Evolutionary conservation across 30 jellyfish, hydroid and myxozoan species (phyloP), one percentile per base, ranked within the genome.

Genomic region (Aurelia coerulea): DNA sequence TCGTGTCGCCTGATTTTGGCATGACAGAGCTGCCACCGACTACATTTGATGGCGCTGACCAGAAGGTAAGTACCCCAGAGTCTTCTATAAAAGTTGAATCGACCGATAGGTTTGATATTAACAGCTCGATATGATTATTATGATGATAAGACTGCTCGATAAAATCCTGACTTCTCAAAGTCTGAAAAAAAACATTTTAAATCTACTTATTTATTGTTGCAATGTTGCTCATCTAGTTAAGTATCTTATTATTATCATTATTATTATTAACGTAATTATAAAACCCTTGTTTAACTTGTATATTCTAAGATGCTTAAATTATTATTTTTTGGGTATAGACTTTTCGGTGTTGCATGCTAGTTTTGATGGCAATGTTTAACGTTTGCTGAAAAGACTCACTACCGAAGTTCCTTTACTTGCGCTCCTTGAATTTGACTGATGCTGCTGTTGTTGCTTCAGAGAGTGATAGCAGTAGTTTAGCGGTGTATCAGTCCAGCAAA

Each of bases 221-320:
- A 60, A 78, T 78, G 64, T 78, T 78, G 88, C 73, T 78, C 88
- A 70, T 41, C 58, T 78, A 56, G 74, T 72, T 52, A 23, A 75
- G 76, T 65, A 65, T 56, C 69, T 52, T 46, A 9, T 46, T 46
- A 46, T 17, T 60, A 17, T 60, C 62, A 77, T 37, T 37, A 37
- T 37, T 58, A 14, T 17, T 60, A n/a, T 60, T 78, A 78, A 78
- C 88, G 88, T 78, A 78, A 78, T 78, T 78, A 63, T 54, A 34
- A 65, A 63, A 78, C 71, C 12, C 56, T 46, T 37, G 74, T 53
- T 75, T 59, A 78, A 60, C 88, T 41, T 83, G 92, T 83, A 83
- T 83, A 83, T 83, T 83, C 92, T 19, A 83, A 83, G 70, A 60
- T 66, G 86, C 92, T 71, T 83, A 83, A 83, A 65, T 83, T 83